Evolutionary conservation across 2,797 vertebrate species (phyloP), one percentile per base, ranked within the genome.

Genomic region (Myripristis murdjan): DNA sequence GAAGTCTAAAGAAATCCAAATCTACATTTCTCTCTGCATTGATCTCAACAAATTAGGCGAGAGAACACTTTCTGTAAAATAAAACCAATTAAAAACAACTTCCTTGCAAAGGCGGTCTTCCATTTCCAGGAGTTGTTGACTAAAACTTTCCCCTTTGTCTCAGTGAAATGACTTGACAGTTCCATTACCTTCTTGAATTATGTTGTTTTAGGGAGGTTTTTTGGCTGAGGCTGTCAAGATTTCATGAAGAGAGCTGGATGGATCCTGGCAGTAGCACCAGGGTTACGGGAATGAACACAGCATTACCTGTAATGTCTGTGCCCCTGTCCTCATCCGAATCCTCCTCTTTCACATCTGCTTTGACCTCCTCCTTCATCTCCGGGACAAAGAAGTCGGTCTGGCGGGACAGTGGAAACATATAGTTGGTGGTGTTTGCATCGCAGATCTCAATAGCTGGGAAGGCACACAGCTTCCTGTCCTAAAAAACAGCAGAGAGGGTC

Each of bases 371-470:
- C 89, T 92, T 95, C 93, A 95, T 92, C 89, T 99, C 98, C 6
- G 97, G 98, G 53, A 99, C 97, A 0, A 96, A 97, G 93, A 99
- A 99, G 87, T 97, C 97, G 1, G 93, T 95, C 90, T 98, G 97
- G 24, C 95, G 95, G 18, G 97, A 97, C 26, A 99, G 93, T 0
- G 98, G 98, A 51, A 96, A 96, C 94, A 99, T 94, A 4, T 98
- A 99, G 81, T 97, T 94, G 88, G 95, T 98, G 89, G 95, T 77
- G 63, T 96, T 95, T 20, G 95, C 89, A 52, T 91, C 91, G 78
- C 94, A 98, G 92, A 99, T 95, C 94, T 99, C 97, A 1, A 99
- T 91, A 18, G 88, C 92, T 1, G 98, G 97, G 79, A 97, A 96
- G 3, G 97, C 98, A 31, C 95, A 95, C 6, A 99, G 94, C 87